Conservation (phyloP, 2,888 invertebrate species). For the Aromia moschata region DNA sequence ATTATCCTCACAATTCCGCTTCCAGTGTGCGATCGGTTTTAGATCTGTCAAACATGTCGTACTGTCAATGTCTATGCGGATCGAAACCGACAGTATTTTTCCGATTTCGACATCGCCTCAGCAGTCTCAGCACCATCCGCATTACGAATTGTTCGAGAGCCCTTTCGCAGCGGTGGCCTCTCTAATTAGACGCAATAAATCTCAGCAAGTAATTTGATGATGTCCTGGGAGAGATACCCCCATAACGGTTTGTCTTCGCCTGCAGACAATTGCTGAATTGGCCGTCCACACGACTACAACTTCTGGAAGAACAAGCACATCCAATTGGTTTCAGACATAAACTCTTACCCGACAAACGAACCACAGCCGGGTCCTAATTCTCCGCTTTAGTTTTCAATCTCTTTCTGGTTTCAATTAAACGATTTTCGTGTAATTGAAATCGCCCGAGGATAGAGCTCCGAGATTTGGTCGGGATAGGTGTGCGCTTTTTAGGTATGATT, state of each 20-base stretch:
- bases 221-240: slow-evolving; percentile 42
- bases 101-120: too few species aligned
- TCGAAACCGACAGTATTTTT: too few species aligned
- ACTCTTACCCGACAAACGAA: slow-evolving; percentile 34
- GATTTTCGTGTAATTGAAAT: slow-evolving; percentile 50
- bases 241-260: slow-evolving; percentile 47
- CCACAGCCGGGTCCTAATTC: slow-evolving; percentile 33
- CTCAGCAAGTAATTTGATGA: slow-evolving; percentile 34
- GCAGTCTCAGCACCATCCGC: too few species aligned
- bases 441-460: slow-evolving; percentile 24
- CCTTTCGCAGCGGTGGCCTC: slow-evolving; percentile 3
- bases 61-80: too few species aligned
- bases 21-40: too few species aligned
- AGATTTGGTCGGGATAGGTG: slow-evolving; percentile 8
- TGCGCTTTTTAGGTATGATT: background rate
- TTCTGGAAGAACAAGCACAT: slow-evolving; percentile 37
- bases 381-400: slow-evolving; percentile 40
- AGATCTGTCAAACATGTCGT: too few species aligned
- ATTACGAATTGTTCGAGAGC: background rate
- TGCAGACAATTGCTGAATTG: slow-evolving; percentile 50
- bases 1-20: too few species aligned
- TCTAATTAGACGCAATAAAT: slow-evolving; percentile 34
- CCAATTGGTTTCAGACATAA: slow-evolving; percentile 42
- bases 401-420: slow-evolving; percentile 49
- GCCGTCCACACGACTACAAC: slow-evolving; percentile 39